These are phyloP conservation scores for Diachasmimorpha longicaudata DNA, from an alignment of 1,140 invertebrate genomes.

Conservation along the genomic window DNA sequence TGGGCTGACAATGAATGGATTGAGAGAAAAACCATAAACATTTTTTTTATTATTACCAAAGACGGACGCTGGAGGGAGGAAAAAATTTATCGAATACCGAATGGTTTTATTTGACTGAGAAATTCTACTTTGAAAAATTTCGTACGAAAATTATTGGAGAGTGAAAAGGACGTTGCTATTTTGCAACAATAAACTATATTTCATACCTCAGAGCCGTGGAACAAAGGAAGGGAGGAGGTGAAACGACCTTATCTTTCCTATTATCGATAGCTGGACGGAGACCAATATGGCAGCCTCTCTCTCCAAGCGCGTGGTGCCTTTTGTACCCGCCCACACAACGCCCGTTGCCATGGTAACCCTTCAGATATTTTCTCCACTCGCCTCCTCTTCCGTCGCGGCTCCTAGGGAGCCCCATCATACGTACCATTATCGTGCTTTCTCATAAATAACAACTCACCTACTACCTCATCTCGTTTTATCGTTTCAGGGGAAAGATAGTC, in stretches of 20 bases:
- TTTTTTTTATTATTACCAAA: too few relatives aligned
- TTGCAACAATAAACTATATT: conserved; percentile 6
- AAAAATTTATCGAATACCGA: too few relatives aligned
- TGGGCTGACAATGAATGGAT: too few relatives aligned
- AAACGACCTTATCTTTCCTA: conserved; percentile 58
- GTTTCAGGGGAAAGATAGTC: not conserved
- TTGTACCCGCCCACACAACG: conserved; percentile 11
- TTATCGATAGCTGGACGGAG: conserved; percentile 61
- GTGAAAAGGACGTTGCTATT: conserved; percentile 31
- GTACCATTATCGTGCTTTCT: conserved; percentile 56
- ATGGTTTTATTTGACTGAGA: too few relatives aligned
- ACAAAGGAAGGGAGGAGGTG: not conserved
- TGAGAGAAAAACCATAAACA: too few relatives aligned
- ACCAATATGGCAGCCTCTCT: conserved; percentile 54
- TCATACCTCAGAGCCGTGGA: not conserved
- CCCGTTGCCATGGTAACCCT: conserved; percentile 48
- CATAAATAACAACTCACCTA: conserved; percentile 52
- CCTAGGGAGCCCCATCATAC: conserved; percentile 54
- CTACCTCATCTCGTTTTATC: conserved; percentile 34
- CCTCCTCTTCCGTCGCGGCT: not conserved
- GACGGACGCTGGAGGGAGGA: too few relatives aligned
- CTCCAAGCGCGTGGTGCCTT: not conserved
- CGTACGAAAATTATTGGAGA: not conserved
- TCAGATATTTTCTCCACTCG: conserved; percentile 12
- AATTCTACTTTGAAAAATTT: too few relatives aligned